Conservation (phyloP, 2,888 invertebrate species). For the Vanessa cardui region DNA sequence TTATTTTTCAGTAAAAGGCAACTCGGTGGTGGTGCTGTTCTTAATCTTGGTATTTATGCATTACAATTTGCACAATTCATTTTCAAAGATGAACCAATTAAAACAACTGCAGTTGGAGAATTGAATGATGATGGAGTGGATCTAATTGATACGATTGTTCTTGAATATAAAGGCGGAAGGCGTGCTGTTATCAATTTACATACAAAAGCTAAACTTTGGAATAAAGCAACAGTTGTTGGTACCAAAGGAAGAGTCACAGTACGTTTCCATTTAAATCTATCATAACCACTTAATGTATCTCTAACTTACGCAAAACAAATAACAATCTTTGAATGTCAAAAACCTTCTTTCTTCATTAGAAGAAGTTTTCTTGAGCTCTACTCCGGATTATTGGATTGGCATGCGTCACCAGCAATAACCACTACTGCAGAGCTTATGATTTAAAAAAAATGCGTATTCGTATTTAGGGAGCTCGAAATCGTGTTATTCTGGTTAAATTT, state of each 20-base stretch:
- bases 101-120: constrained; percentile 86
- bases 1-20: constrained; percentile 80
- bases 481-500: too few relatives aligned
- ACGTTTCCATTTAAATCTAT: constrained; percentile 28
- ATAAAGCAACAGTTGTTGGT: constrained; percentile 85
- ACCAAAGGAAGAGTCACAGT: constrained; percentile 85
- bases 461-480: too few relatives aligned
- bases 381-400: too few relatives aligned
- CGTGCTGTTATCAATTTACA: constrained; percentile 84
- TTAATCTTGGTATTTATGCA: constrained; percentile 90
- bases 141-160: constrained; percentile 81
- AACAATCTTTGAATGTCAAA: too few relatives aligned
- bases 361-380: too few relatives aligned
- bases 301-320: too few relatives aligned
- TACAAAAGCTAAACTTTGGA: constrained; percentile 74
- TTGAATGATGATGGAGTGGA: constrained; percentile 89
- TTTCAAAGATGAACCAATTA: constrained; percentile 86
- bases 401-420: too few relatives aligned
- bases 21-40: constrained; percentile 89
- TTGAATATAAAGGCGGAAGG: constrained; percentile 84
- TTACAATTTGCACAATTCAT: constrained; percentile 88
- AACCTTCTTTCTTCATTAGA: too few relatives aligned
- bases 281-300: background rate
- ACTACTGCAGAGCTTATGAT: too few relatives aligned
- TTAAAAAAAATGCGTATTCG: too few relatives aligned